Percentiles rank a stretch among this genome's conserved stretches.
These are phyloP conservation scores for Atrichornis clamosus DNA, from an alignment of 2,113 vertebrate genomes.

Conservation along the genomic window DNA sequence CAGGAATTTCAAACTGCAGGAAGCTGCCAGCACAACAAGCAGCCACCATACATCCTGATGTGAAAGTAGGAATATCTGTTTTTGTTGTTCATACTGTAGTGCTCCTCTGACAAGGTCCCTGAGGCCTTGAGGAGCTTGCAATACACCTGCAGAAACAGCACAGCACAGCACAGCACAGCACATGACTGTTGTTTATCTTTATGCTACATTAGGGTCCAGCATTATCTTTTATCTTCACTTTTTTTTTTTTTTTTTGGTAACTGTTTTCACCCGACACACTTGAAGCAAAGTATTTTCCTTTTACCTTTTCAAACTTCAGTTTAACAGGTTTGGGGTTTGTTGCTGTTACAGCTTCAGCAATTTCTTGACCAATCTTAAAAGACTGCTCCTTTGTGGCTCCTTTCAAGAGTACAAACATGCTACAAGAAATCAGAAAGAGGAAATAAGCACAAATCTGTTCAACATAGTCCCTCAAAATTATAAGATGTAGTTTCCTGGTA, in stretches of 20 bases:
- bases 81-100: background rate
- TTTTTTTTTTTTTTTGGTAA: background rate
- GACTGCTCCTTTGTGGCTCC: constrained; percentile 98
- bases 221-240: background rate
- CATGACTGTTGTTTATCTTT: background rate
- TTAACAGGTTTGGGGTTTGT: constrained; percentile 96
- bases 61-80: background rate
- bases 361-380: constrained; percentile 95
- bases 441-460: background rate
- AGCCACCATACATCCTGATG: background rate
- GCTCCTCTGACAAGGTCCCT: background rate
- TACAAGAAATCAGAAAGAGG: constrained; percentile 61
- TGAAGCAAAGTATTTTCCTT: background rate
- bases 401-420: constrained; percentile 97
- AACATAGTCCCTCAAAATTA: background rate
- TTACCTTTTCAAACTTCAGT: constrained; percentile 98
- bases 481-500: background rate
- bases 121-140: background rate
- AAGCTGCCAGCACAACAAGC: background rate
- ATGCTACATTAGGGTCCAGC: background rate
- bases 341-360: constrained; percentile 95
- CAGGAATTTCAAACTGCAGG: background rate
- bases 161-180: background rate
- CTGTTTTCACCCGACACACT: background rate
- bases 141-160: background rate